phyloP scores from a whole-genome alignment of 30 jellyfish, hydroid and myxozoan species.

The Aurelia aurita region DNA sequence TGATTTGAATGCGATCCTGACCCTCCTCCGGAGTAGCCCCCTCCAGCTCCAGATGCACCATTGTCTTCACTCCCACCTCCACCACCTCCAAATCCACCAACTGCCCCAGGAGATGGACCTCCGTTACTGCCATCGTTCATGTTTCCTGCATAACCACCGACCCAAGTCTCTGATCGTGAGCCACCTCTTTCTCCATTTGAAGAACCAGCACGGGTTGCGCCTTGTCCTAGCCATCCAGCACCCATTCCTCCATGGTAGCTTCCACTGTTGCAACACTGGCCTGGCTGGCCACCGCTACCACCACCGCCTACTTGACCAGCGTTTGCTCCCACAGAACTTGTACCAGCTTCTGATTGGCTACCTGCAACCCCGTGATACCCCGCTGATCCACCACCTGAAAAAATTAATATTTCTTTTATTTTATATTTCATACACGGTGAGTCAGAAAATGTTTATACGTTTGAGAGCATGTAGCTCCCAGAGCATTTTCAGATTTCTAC shows the following conservation, averaged over 20 bases:
- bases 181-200: conserved; percentile 65
- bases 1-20: conserved; percentile 11
- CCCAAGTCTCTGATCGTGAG: conserved; percentile 11
- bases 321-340: not conserved
- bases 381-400: conserved; percentile 62
- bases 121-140: conserved; percentile 64
- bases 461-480: too few species aligned
- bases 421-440: too few species aligned
- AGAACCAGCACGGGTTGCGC: conserved; percentile 1
- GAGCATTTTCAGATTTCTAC: too few species aligned
- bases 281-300: conserved; percentile 55
- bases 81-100: conserved; percentile 76
- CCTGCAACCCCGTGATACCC: conserved; percentile 63
- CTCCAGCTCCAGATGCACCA: conserved; percentile 77
- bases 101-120: conserved; percentile 77
- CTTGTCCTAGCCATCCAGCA: conserved; percentile 52
- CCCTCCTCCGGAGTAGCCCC: conserved; percentile 77
- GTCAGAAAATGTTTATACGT: too few species aligned
- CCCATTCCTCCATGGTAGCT: conserved; percentile 69
- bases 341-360: conserved; percentile 14
- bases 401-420: too few species aligned
- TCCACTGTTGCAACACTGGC: conserved; percentile 59
- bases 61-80: conserved; percentile 63
- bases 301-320: conserved; percentile 36
- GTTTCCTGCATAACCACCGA: conserved; percentile 52